Evolutionary conservation across 1,140 invertebrate genomes (phyloP), one percentile per base, ranked within the genome.

Genomic region (Drosophila nasuta): DNA sequence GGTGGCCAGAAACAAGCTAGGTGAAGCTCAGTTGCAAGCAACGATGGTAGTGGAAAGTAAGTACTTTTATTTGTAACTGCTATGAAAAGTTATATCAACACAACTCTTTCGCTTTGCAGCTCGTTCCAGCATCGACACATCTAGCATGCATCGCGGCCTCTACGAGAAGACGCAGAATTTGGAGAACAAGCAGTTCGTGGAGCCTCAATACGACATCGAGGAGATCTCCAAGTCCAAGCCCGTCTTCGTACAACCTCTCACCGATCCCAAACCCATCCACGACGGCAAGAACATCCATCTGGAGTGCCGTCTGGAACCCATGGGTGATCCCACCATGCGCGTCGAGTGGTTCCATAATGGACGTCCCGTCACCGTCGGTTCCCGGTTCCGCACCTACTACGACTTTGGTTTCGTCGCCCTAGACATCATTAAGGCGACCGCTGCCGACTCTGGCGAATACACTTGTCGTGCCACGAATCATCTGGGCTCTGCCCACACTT

Each of bases 311-410:
- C 93, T 98, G 63, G 98, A 98, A 92, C 97, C 98, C 1, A 97
- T 98, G 95, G 97, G 97, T 25, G 98, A 98, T 93, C 97, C 97
- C n/a, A 97, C 97, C 1, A 98, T 98, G 97, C 94, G 96, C 85
- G 97, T 98, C 3, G 98, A 98, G 93, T 99, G 98, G 98, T 98
- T 96, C 94, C 96, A 97, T 73, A 98, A 99, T 93, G 98, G 97
- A 30, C 95, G 95, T 80, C 95, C 97, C 7, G 95, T 98, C 0
- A 97, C 97, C 6, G 96, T 98, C 63, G 97, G 97, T 52, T 98
- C 97, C 4, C 95, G 98, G 83, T 98, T 98, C 93, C 95, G 96
- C 89, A 98, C 97, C n/a, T 98, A 98, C 82, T 97, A 98, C 78
- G 97, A 98, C 82, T 98, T 98, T 92, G 98, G 98, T 10, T 98